phyloP scores from a whole-genome alignment of 1,140 invertebrate species.

The Aleiodes sp. region DNA sequence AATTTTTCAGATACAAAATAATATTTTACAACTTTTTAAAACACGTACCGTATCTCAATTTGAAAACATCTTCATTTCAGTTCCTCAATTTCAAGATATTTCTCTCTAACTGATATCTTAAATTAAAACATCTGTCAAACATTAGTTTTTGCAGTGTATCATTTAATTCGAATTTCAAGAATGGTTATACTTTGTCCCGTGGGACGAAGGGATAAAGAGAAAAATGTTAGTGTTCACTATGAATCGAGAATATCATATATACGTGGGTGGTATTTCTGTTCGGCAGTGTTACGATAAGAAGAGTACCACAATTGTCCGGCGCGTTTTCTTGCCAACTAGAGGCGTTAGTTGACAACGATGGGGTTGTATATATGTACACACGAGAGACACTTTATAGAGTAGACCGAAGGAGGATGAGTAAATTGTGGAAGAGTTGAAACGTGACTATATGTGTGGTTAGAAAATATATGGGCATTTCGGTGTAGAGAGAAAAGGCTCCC shows the following conservation, averaged over 20 bases:
- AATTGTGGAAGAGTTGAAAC: not conserved
- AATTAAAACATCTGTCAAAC: too few relatives aligned
- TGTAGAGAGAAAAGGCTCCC: not conserved
- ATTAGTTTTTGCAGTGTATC: too few relatives aligned
- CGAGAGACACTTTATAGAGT: not conserved
- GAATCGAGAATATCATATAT: not conserved
- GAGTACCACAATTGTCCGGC: not conserved
- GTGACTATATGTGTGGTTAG: not conserved
- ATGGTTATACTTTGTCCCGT: not conserved
- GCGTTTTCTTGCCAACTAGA: not conserved
- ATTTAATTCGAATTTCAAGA: slow-evolving; percentile 2
- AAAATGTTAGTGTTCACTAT: not conserved
- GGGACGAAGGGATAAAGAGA: too few relatives aligned
- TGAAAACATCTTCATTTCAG: too few relatives aligned
- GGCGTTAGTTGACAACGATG: not conserved
- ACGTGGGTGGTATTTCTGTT: slow-evolving; percentile 3
- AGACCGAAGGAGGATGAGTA: not conserved
- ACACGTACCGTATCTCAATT: too few relatives aligned
- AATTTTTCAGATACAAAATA: too few relatives aligned
- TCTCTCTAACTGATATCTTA: too few relatives aligned
- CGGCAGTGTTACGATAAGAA: not conserved
- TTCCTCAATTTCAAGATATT: too few relatives aligned
- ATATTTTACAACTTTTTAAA: too few relatives aligned
- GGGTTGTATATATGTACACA: not conserved
- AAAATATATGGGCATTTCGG: not conserved